Evolutionary conservation across 2,797 vertebrate species (phyloP), one percentile per base, ranked within the genome.

Genomic region (Calcarius lapponicus): DNA sequence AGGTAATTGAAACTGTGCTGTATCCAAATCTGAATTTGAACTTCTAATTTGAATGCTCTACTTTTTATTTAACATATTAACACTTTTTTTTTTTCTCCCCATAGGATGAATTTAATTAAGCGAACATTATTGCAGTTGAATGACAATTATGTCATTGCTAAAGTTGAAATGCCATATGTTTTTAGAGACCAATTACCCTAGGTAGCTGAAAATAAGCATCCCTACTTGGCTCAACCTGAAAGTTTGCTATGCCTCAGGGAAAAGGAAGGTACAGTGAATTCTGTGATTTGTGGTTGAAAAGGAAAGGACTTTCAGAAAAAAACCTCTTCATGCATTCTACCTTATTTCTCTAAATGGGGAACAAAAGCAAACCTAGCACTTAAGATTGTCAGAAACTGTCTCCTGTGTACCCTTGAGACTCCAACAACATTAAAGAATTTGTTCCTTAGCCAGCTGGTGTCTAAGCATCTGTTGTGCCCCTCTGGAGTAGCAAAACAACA

Each of bases 141-240:
- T 80, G n/a, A 82, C 79, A 91, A 85, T 64, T 93, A 56, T 89
- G 40, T 73, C 64, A 85, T 69, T 85, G 60, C 26, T 57, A 10
- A 88, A 91, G 81, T 60, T 91, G 69, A 89, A 94, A 87, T 85
- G 48, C 64, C 48, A 9, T 86, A 69, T 85, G 89, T 76, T 94
- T 95, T 91, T 89, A 89, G 61, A 76, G 60, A 87, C 16, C 53
- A 74, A 9, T 86, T 92, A 88, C 81, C 48, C 60, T 67, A 78
- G 67, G 67, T 80, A 93, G 71, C 67, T 92, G 90, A 80, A 82
- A 91, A 89, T 76, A 76, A 70, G 40, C 43, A 53, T 53, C 21
- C 36, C 82, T 74, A 48, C 60, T 80, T 43, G 19, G 24, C 57
- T 92, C 45, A 74, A 14, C 64, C 19, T 91, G 78, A 73, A 88